Base-by-base conservation (phyloP, 2,113 vertebrate genomes). In the Entelurus aequoreus region DNA sequence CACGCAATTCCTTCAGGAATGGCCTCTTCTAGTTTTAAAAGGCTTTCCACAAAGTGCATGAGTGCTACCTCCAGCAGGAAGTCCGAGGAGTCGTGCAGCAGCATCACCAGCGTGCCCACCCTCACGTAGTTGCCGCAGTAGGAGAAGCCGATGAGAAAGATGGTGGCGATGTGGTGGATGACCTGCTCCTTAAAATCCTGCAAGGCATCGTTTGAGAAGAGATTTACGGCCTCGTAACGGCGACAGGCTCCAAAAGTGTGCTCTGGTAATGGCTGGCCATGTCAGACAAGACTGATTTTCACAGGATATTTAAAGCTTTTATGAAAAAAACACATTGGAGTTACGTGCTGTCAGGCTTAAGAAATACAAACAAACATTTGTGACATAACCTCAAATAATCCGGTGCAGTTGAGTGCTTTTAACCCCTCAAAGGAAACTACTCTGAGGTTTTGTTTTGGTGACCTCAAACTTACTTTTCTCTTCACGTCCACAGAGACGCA, bases 151-250 rank as follows among this genome's bases (percentile, higher is more conserved):
- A 98, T 91, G 59, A 98, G 91, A 81, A 90, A 80, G 69, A 98
- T 87, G 66, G 95, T 94, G 66, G 91, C 90, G 9, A 91, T 90
- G 47, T 96, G 94, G 84, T 96, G 94, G 62, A 94, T 55, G 11
- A 96, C 90, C 82, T 98, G 96, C 73, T 95, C 93, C 68, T 88
- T 93, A 71, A 96, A 94, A 72, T 98, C 96, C 96, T 98, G 76
- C 28, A 63, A 77, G 12, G 55, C 36, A 65, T 46, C 44, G 73
- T 12, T 16, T n/a, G 15, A n/a, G 44, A 72, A 8, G 19, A n/a
- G 14, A 60, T 8, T 35, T 48, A 48, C 12, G 37, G 55, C 0
- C 3, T 14, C 14, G 37, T 8, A 62, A 51, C 44, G n/a, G 40
- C 6, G 6, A 11, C 6, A 8, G 1, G 8, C 19, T 52, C 8